Evolutionary conservation across 2,888 invertebrate species (phyloP).

Genomic region (Sepioteuthis lessoniana): DNA sequence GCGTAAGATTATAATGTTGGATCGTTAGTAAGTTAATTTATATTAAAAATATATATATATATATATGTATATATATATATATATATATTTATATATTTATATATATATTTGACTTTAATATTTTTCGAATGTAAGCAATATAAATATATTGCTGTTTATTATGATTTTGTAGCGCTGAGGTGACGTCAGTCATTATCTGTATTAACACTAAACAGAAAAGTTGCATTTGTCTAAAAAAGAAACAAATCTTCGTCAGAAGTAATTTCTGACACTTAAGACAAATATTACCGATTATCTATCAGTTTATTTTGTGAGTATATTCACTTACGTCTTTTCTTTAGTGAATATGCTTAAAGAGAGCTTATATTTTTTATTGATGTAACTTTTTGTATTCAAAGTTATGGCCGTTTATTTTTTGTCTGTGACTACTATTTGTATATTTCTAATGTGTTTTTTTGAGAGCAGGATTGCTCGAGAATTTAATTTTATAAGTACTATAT

Average conservation of each 20-base stretch:
- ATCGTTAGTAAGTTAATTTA: not conserved
- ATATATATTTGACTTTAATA: not conserved
- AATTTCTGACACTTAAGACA: not conserved
- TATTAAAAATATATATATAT: not conserved
- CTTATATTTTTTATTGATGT: not conserved
- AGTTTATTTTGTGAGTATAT: not conserved
- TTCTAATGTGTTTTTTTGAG: no score
- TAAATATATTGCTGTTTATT: not conserved
- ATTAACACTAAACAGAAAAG: not conserved
- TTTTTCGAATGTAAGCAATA: not conserved
- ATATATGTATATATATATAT: not conserved
- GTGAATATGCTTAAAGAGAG: not conserved
- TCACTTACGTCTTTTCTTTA: not conserved
- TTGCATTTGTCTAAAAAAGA: not conserved
- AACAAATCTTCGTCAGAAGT: not conserved
- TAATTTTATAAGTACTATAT: no score
- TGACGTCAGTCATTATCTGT: not conserved
- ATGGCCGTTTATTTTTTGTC: no score
- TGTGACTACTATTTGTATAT: no score
- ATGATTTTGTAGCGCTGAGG: not conserved
- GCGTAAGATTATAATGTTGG: conserved; percentile 25
- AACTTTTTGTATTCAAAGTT: no score
- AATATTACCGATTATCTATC: not conserved
- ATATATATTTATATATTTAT: no score
- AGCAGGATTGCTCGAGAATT: no score